Evolutionary conservation across 2,888 invertebrate species (phyloP).

Genomic region (Xanthia icteritia): DNA sequence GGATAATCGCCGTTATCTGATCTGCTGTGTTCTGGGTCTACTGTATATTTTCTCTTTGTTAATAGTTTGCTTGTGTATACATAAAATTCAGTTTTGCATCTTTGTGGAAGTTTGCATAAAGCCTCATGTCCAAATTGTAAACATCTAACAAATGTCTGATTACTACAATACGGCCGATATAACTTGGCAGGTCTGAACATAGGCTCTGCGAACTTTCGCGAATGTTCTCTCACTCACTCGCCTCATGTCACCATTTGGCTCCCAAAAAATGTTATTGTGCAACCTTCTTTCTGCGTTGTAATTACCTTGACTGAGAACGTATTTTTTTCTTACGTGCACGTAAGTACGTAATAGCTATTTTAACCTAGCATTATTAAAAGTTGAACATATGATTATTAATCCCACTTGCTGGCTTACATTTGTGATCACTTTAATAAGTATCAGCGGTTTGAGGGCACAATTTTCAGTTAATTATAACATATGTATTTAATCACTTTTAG

Average conservation of each 20-base stretch:
- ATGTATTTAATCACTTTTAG: constrained; percentile 73
- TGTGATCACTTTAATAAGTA: constrained; percentile 1
- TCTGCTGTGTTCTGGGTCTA: too few relatives aligned
- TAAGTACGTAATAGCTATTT: constrained; percentile 11
- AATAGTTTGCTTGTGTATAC: background rate
- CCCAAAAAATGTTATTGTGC: too few relatives aligned
- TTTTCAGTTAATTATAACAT: constrained; percentile 31
- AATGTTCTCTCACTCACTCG: too few relatives aligned
- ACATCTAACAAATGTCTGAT: background rate
- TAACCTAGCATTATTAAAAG: constrained; percentile 1
- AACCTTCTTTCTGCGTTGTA: too few relatives aligned
- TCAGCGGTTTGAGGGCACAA: background rate
- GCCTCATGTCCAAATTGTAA: constrained; percentile 21
- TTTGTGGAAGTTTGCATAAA: background rate
- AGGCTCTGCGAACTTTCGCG: too few relatives aligned
- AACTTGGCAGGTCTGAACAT: too few relatives aligned
- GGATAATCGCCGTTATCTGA: too few relatives aligned
- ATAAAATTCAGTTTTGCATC: background rate
- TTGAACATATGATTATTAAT: background rate
- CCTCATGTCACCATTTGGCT: too few relatives aligned
- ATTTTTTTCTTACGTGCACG: background rate
- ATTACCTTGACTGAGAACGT: constrained; percentile 12
- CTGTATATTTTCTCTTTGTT: constrained; percentile 30
- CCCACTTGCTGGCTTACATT: constrained; percentile 9
- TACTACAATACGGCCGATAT: too few relatives aligned